Evolutionary conservation across 2,797 vertebrate species (phyloP), one percentile per base, ranked within the genome.

Genomic region (Harpagifer antarcticus): DNA sequence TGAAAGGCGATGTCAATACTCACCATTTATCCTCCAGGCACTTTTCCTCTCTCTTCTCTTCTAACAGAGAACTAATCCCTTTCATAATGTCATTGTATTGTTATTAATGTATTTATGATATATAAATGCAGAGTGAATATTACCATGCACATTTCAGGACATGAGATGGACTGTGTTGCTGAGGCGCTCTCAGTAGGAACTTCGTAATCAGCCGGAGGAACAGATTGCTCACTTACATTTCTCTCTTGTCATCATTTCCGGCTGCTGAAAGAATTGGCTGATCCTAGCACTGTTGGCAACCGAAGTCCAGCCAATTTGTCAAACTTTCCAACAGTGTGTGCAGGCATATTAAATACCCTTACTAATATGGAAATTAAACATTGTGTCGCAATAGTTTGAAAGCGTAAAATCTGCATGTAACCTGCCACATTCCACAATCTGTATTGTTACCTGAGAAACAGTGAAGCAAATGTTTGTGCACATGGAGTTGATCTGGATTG

Each of bases 181-280:
- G 85, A 52, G 45, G 42, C 68, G 55, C 69, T 88, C 88, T 82
- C 88, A 82, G 83, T 72, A 52, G 80, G 87, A 68, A 74, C 69
- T 77, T 74, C 61, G 87, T 79, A 78, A 85, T 88, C 79, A 80
- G 82, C 81, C n/a, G n/a, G 58, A 70, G 61, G 89, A 93, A 89
- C 92, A 91, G 88, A 92, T 88, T 92, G 86, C 84, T 78, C 82
- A 78, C 83, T 85, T 75, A 59, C 48, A 85, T 72, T 91, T 93
- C 76, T 92, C 88, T 81, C 64, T 54, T 3, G 69, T 93, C 90
- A 92, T 93, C 89, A 86, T 84, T 86, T 91, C 75, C 45, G 44
- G 74, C 74, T 43, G 78, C 84, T 81, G 78, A 81, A 76, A 84
- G 54, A 85, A 85, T 74, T 79, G 85, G 87, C 90, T 87, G 81